Conservation (phyloP, 2,888 invertebrate species). For the Agriopis marginaria region DNA sequence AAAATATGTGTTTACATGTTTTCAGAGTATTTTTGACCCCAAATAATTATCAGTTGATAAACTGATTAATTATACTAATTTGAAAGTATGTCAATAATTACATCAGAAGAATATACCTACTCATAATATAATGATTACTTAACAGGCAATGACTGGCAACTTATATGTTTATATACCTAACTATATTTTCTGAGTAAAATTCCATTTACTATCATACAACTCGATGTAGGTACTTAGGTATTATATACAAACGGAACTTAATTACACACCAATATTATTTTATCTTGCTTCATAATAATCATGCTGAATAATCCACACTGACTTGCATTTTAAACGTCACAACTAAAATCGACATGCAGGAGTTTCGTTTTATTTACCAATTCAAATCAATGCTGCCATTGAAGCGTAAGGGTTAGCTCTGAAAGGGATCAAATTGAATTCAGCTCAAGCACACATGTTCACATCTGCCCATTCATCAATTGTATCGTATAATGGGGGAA, state of each 20-base stretch:
- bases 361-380: slow-evolving; percentile 69
- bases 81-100: no score
- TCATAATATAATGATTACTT: no score
- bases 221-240: background rate
- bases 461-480: slow-evolving; percentile 79
- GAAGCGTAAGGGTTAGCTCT: slow-evolving; percentile 75
- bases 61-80: no score
- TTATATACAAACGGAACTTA: background rate
- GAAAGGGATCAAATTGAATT: slow-evolving; percentile 82
- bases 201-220: background rate
- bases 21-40: no score
- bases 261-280: background rate
- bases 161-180: background rate
- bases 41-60: no score
- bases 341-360: slow-evolving; percentile 5
- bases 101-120: no score
- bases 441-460: slow-evolving; percentile 77
- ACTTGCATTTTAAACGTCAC: slow-evolving; percentile 7
- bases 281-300: background rate
- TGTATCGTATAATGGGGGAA: slow-evolving; percentile 76
- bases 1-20: no score
- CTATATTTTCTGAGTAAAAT: slow-evolving; percentile 10
- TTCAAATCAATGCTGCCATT: slow-evolving; percentile 78
- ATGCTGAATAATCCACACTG: slow-evolving; percentile 6
- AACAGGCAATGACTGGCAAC: background rate